Evolutionary conservation across 2,888 invertebrate genomes (phyloP).

Genomic region (Andrena flavipes): DNA sequence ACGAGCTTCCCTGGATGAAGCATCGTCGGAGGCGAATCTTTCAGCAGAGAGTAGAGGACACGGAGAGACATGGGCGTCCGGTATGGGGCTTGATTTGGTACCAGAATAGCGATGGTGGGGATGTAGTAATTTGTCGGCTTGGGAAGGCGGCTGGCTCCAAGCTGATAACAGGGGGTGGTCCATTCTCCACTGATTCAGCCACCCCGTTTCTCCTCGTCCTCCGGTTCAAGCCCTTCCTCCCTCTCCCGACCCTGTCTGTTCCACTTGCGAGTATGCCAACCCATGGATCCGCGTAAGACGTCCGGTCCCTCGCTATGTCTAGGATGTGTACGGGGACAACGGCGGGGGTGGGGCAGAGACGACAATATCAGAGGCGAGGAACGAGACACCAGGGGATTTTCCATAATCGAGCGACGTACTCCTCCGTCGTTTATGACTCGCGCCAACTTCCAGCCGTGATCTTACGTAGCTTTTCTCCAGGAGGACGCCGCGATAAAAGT

Average conservation of each 20-base stretch:
- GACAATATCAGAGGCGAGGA: constrained; percentile 46
- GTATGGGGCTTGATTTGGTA: constrained; percentile 74
- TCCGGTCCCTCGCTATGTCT: constrained; percentile 57
- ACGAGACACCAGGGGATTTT: constrained; percentile 64
- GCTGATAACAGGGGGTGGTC: constrained; percentile 84
- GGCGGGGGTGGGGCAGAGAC: constrained; percentile 22
- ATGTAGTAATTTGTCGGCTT: constrained; percentile 84
- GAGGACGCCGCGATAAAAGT: constrained; percentile 26
- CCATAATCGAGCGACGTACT: constrained; percentile 60
- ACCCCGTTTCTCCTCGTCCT: constrained; percentile 68
- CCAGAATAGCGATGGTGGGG: constrained; percentile 74
- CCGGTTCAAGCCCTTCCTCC: constrained; percentile 64
- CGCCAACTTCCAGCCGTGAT: constrained; percentile 39
- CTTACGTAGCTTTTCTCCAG: constrained; percentile 7
- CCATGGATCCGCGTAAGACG: constrained; percentile 74
- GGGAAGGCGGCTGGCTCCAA: constrained; percentile 81
- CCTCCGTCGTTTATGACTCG: constrained; percentile 44
- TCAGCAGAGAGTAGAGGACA: constrained; percentile 44
- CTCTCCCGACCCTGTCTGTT: constrained; percentile 48
- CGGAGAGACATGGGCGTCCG: constrained; percentile 56
- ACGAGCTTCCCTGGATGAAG: constrained; percentile 21
- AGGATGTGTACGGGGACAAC: constrained; percentile 36
- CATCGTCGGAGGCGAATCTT: constrained; percentile 42
- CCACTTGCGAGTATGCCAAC: constrained; percentile 61
- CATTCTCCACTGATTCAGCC: constrained; percentile 81